Base-by-base conservation (phyloP, 2,113 vertebrate species). In the Tympanuchus pallidicinctus region DNA sequence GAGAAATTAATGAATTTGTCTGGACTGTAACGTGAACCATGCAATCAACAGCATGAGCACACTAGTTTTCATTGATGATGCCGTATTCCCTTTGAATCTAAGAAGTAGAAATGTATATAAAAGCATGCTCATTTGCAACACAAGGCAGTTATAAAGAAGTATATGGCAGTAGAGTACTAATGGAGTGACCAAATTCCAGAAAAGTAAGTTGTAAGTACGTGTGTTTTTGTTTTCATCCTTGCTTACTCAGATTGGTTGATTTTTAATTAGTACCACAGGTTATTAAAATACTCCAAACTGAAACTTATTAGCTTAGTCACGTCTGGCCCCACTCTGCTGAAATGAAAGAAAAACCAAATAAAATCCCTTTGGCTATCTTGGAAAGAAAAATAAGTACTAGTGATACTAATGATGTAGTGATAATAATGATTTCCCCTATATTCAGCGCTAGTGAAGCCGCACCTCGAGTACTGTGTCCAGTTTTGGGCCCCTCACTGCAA, bases 281-380 rank as follows among this genome's bases (percentile, higher is more conserved):
- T 63, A 78, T 88, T 90, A 88, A 57, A 80, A 88, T 20, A 83
- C 80, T 75, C 34, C 61, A 89, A 91, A 54, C 47, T n/a, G 32
- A 86, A 65, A 25, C 38, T 92, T 91, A 85, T 74, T 86, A 94
- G 64, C 73, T 82, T 48, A 57, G 10, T 57, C 60, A 30, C 34
- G 10, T 86, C 42, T 86, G 61, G 89, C n/a, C 48, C 5, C 6
- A 8, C 54, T 61, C n/a, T 27, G 73, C 30, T 86, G 74, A 94
- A 96, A 90, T 92, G 69, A 95, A 86, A 94, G 57, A 16, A 86
- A 91, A 86, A 78, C 34, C 89, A 56, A 92, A 86, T 14, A 52
- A 91, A 91, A 85, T 40, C 47, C 20, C 47, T 74, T 81, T 1
- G 4, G 43, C 52, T 73, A 20, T 72, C 77, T 93, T 93, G 73